Evolutionary conservation across 2,113 vertebrate genomes (phyloP).

Genomic region (Odocoileus virginianus): DNA sequence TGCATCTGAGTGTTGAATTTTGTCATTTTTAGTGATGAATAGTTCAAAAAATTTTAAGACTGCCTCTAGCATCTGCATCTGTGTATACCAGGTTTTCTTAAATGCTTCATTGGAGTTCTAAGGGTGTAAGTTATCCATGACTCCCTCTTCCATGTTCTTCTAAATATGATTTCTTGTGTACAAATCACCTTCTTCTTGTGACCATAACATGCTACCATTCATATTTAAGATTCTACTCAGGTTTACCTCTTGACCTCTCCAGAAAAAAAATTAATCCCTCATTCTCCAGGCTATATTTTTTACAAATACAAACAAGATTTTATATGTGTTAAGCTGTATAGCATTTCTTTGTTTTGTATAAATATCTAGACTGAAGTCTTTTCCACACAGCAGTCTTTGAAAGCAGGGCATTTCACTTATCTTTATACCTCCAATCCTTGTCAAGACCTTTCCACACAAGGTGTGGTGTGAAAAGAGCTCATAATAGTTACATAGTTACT

Average conservation of each 20-base stretch:
- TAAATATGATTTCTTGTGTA: neutral
- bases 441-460: neutral
- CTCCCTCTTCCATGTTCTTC: neutral
- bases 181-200: neutral
- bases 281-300: neutral
- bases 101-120: neutral
- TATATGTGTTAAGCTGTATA: neutral
- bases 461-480: neutral
- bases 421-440: neutral
- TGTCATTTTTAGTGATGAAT: neutral
- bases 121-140: neutral
- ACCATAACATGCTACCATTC: neutral
- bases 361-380: neutral
- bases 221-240: neutral
- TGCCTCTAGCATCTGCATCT: neutral
- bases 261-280: neutral
- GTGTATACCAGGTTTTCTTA: neutral
- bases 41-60: neutral
- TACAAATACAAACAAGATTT: neutral
- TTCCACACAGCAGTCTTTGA: neutral
- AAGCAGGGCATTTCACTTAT: neutral
- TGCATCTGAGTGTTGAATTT: neutral
- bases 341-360: neutral
- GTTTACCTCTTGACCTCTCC: neutral
- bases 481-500: neutral